Conservation (phyloP, 2,797 vertebrate genomes). For the Brachymystax lenok region DNA sequence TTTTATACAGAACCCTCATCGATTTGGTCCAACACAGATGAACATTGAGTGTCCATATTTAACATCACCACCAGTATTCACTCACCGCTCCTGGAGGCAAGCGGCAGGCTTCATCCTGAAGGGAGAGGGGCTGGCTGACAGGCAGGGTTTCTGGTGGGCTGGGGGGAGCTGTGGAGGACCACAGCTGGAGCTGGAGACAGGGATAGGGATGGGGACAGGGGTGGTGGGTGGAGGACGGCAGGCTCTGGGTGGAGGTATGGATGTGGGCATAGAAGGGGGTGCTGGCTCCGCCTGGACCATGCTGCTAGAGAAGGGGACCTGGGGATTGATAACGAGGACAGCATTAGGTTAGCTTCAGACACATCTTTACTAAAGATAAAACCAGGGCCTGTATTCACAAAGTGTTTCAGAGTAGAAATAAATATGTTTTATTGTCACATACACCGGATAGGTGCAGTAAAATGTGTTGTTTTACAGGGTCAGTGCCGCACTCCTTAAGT, state of each 20-base stretch:
- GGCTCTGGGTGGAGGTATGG: slow-evolving; percentile 52
- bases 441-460: too few relatives aligned
- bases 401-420: too few relatives aligned
- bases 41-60: not conserved
- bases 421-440: too few relatives aligned
- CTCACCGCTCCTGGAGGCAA: slow-evolving; percentile 93
- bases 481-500: too few relatives aligned
- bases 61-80: not conserved
- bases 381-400: too few relatives aligned
- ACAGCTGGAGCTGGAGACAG: not conserved
- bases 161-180: slow-evolving; percentile 14
- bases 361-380: too few relatives aligned
- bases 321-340: not conserved
- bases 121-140: slow-evolving; percentile 83
- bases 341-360: not conserved
- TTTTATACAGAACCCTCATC: too few relatives aligned
- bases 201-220: slow-evolving; percentile 35
- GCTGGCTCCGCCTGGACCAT: slow-evolving; percentile 88
- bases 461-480: too few relatives aligned
- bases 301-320: slow-evolving; percentile 77
- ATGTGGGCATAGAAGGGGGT: slow-evolving; percentile 69
- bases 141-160: slow-evolving; percentile 76
- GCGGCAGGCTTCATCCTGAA: slow-evolving; percentile 97
- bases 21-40: not conserved
- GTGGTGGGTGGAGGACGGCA: slow-evolving; percentile 39